Base-by-base conservation (phyloP, 1,140 invertebrate species). In the Drosophila carrolli region DNA sequence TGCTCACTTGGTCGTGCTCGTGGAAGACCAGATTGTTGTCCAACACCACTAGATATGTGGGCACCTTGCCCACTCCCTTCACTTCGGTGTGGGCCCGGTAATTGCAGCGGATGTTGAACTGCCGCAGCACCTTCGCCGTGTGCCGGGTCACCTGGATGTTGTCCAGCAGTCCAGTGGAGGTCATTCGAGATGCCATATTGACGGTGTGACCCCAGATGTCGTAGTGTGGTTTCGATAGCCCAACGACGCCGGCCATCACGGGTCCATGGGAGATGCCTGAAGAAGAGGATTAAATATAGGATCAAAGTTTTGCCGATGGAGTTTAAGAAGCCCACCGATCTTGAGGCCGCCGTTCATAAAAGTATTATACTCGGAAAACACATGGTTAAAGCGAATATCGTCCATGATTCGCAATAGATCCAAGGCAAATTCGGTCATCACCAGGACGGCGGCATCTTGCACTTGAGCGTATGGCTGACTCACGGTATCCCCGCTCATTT, bases 181-280 rank as follows among this genome's bases (percentile, higher is more conserved):
- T 96, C 96, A 98, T 97, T 73, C 97, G 93, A 3, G 97, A 97
- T 4, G 97, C 97, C 94, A 98, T 96, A 92, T 98, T 98, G 0
- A 98, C 97, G 4, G 97, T 95, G 93, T 98, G 96, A 0, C 97
- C 97, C 97, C 97, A 98, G 73, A 98, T 97, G 91, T 98, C 85
- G 13, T 79, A 91, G 4, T 97, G 93, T 1, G 97, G 97, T 88
- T 97, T 98, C 16, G 96, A 94, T 0, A 96, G 95, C 0, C 97
- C 97, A 4, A 98, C 96, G 6, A 98, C 97, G 4, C 97, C 98
- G 1, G 97, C 97, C 44, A 97, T 96, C 7, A 98, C 95, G 61
- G 95, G 95, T 0, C 97, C 97, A 81, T 96, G 95, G 5, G 95
- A 95, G 75, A 98, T 96, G 55, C 96, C 95, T 80, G 9, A 5